These are phyloP conservation scores for Craterocephalus amniculus DNA, from an alignment of 2,797 vertebrate genomes.

Conservation along the genomic window DNA sequence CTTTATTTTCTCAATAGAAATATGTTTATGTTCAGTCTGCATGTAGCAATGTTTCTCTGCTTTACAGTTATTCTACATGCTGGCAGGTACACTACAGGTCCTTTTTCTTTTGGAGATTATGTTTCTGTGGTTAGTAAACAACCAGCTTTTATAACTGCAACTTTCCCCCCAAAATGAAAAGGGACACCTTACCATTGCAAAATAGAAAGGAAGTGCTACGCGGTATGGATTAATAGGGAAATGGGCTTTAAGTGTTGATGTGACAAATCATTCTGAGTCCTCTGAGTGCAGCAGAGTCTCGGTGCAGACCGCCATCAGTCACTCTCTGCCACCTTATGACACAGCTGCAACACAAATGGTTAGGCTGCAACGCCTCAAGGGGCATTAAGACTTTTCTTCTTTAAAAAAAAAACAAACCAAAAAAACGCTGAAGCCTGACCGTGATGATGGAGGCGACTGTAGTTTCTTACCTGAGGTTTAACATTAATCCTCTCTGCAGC, in stretches of 20 bases:
- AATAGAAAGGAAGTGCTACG: background rate
- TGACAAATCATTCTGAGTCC: constrained; percentile 36
- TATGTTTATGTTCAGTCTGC: no score
- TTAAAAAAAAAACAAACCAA: no score
- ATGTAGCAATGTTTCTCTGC: no score
- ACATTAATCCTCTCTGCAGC: constrained; percentile 90
- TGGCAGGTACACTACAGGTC: no score
- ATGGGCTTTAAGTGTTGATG: constrained; percentile 9
- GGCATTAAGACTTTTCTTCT: no score
- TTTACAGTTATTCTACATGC: no score
- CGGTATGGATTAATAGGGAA: no score
- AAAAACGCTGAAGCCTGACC: background rate
- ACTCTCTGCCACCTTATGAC: constrained; percentile 59
- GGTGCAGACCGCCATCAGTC: constrained; percentile 51
- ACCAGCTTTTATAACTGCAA: no score
- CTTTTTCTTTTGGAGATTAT: no score
- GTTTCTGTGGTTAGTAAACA: no score
- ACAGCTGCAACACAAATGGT: constrained; percentile 53
- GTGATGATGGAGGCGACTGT: background rate
- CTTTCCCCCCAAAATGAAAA: no score
- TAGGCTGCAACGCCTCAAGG: constrained; percentile 61
- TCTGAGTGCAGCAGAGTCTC: constrained; percentile 14
- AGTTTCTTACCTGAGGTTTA: constrained; percentile 90
- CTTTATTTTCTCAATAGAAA: no score
- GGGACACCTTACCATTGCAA: background rate